Percentiles rank a stretch among this genome's conserved stretches.
phyloP scores from a whole-genome alignment of 1,140 invertebrate genomes.

The Drosophila kikkawai region DNA sequence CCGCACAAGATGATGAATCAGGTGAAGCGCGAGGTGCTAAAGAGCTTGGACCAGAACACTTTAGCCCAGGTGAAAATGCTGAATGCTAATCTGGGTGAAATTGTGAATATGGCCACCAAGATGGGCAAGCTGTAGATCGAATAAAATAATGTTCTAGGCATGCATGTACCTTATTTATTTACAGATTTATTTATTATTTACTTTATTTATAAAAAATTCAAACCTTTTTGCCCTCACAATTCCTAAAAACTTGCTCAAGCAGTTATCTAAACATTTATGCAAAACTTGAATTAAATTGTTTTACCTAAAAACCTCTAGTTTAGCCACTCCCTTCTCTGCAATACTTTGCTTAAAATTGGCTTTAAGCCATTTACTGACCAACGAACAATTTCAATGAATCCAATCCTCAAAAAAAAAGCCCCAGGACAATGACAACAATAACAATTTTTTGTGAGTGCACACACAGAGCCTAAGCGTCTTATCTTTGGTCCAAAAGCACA shows the following conservation, averaged over 20 bases:
- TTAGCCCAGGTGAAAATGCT: constrained; percentile 67
- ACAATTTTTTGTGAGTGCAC: constrained; percentile 35
- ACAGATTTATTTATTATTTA: no score
- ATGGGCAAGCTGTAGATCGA: not conserved
- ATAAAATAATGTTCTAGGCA: no score
- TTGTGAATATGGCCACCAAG: constrained; percentile 61
- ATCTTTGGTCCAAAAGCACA: constrained; percentile 60
- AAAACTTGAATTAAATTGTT: constrained; percentile 9
- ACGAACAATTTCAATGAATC: constrained; percentile 20
- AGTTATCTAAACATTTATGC: not conserved
- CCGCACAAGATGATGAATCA: constrained; percentile 42
- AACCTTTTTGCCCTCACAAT: not conserved
- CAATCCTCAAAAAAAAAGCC: not conserved
- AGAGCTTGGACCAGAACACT: constrained; percentile 53
- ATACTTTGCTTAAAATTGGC: constrained; percentile 21
- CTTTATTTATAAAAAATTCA: no score
- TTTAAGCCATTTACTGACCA: constrained; percentile 36
- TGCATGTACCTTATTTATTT: not conserved
- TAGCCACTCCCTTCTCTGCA: not conserved
- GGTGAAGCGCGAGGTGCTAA: constrained; percentile 54
- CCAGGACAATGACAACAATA: constrained; percentile 29
- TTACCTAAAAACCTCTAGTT: not conserved
- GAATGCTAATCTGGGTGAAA: constrained; percentile 61
- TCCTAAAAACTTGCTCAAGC: not conserved
- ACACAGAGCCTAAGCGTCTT: constrained; percentile 67